These are phyloP conservation scores for Hypotaenidia philippensis DNA, from an alignment of 2,797 vertebrate genomes.

Conservation along the genomic window DNA sequence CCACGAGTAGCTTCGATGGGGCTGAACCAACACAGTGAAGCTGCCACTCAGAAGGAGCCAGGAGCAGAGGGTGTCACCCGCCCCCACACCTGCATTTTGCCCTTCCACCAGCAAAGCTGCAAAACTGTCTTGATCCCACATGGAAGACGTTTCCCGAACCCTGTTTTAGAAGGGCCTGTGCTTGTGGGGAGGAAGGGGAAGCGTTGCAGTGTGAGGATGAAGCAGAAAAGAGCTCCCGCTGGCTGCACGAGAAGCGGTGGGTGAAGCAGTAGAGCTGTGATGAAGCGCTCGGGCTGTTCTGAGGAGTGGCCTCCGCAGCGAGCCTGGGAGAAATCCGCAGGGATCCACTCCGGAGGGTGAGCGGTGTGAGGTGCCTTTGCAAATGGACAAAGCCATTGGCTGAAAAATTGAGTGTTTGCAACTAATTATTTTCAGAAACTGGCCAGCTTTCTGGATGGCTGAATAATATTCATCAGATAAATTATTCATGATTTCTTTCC, in stretches of 20 bases:
- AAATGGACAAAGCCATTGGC: background rate
- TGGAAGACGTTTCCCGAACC: background rate
- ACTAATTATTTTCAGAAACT: conserved; percentile 49
- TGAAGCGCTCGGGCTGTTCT: background rate
- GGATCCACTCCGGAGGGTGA: rapidly evolving
- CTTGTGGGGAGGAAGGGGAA: background rate
- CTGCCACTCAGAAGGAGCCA: background rate
- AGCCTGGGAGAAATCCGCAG: background rate
- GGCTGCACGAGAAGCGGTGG: rapidly evolving
- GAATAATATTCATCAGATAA: conserved; percentile 36
- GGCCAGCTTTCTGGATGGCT: conserved; percentile 39
- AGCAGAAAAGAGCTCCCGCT: background rate
- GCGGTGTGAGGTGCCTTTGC: background rate
- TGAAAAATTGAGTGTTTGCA: conserved; percentile 22
- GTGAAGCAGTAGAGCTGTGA: background rate
- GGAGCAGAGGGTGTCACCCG: background rate
- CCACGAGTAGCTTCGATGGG: background rate
- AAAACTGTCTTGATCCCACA: rapidly evolving
- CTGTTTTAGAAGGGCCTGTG: rapidly evolving
- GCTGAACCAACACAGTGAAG: background rate
- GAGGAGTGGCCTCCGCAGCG: background rate
- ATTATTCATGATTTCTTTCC: conserved; percentile 60
- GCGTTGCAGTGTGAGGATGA: background rate
- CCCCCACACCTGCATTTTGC: rapidly evolving
- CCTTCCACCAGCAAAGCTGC: background rate